A percentile compares a stretch with the other conserved stretches of the same genome.
Conservation (phyloP, 2,113 vertebrate species). For the Seriola aureovittata region DNA sequence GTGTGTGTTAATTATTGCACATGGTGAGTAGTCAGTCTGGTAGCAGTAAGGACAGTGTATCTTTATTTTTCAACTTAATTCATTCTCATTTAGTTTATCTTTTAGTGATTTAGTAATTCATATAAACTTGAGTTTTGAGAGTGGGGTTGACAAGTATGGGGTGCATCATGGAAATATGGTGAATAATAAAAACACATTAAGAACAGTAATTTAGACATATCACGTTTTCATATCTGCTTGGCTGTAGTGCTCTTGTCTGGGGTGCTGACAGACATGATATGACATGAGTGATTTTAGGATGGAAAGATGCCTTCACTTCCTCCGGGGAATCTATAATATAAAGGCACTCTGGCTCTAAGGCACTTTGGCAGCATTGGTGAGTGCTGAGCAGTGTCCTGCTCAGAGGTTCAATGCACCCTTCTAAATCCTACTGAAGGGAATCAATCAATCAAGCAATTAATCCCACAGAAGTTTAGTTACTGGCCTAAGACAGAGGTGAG, state of each 20-base stretch:
- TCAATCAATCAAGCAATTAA: slow-evolving; percentile 1
- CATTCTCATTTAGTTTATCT: not conserved
- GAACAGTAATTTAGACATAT: not conserved
- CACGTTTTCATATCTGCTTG: not conserved
- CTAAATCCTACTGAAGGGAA: not conserved
- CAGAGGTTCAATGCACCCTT: not conserved
- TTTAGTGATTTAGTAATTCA: not conserved
- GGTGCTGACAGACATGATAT: not conserved
- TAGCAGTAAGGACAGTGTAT: not conserved
- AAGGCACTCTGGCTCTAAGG: not conserved
- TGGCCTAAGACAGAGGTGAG: not conserved
- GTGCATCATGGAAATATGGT: not conserved
- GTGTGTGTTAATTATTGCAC: too few species aligned
- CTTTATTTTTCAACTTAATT: not conserved
- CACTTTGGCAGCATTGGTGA: not conserved
- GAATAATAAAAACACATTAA: not conserved
- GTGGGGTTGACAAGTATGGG: not conserved
- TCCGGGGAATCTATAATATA: not conserved
- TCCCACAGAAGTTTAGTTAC: not conserved
- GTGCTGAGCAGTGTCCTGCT: not conserved
- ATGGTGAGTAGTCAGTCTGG: too few species aligned
- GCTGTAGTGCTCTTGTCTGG: not conserved
- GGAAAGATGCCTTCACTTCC: not conserved
- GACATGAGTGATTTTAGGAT: not conserved
- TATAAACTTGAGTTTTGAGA: not conserved